A percentile compares a stretch with the other conserved stretches of the same genome.
phyloP scores from a whole-genome alignment of 2,888 invertebrate species.

The Calliopum simillimum region DNA sequence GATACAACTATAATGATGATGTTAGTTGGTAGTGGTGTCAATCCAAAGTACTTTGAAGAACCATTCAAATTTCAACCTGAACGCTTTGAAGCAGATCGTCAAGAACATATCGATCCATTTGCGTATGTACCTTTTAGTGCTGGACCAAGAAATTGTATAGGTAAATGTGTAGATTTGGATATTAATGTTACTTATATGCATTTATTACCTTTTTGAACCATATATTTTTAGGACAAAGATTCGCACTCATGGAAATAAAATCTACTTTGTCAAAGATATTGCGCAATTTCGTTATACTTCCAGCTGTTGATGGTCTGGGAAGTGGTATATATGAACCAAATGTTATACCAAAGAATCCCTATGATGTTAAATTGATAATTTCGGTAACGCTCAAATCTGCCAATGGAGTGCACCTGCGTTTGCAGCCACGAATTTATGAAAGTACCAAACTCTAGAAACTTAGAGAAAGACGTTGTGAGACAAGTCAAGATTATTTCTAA shows the following conservation, averaged over 20 bases:
- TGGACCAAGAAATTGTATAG: conserved; percentile 56
- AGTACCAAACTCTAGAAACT: neutral
- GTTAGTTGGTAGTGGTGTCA: conserved; percentile 53
- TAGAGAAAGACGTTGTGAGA: neutral
- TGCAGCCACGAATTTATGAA: conserved; percentile 42
- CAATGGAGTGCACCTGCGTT: conserved; percentile 63
- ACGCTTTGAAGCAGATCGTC: conserved; percentile 51
- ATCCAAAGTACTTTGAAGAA: conserved; percentile 53
- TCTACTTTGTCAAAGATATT: conserved; percentile 67
- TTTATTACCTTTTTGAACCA: neutral
- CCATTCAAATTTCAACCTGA: conserved; percentile 68
- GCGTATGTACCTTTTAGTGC: conserved; percentile 73
- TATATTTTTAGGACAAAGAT: conserved; percentile 60
- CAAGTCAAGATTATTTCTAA: neutral
- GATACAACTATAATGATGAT: conserved; percentile 52
- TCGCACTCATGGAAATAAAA: conserved; percentile 69
- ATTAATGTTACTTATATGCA: neutral
- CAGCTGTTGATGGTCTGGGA: conserved; percentile 29
- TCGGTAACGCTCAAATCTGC: conserved; percentile 65
- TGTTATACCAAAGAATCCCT: neutral
- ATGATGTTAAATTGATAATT: conserved; percentile 52
- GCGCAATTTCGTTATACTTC: conserved; percentile 63
- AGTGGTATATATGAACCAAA: neutral
- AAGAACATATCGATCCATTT: conserved; percentile 63
- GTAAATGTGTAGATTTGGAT: conserved; percentile 33